Evolutionary conservation across 2,797 vertebrate genomes (phyloP), one percentile per base, ranked within the genome.

Genomic region (Rhabdophis nuchalis): DNA sequence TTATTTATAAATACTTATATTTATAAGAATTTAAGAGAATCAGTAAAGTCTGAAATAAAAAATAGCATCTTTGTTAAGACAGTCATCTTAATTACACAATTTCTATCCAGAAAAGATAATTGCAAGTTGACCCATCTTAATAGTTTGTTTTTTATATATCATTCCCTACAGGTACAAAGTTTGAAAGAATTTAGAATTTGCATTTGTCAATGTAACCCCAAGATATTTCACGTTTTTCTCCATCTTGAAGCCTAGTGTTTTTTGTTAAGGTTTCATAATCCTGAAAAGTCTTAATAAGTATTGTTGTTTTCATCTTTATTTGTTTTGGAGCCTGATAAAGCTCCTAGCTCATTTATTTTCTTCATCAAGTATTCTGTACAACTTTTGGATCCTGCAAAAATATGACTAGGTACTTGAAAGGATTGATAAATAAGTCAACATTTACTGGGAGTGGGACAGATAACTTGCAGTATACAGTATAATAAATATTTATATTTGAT

Each of bases 161-260:
- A 32, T 68, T 72, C 64, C 16, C 18, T 32, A 72, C n/a, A 18
- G 2, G 14, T 72, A 36, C n/a, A 32, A 36, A 18, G 2, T 72
- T 72, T 72, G 14, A 72, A 72, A 72, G 14, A 72, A 72, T 32
- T 72, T 72, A 72, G 64, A 72, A 32, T 72, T 18, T 72, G 64
- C 36, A 72, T 72, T 72, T 72, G 64, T 36, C 64, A 72, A 18
- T 32, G 1, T 72, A 72, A 32, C 29, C n/a, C 6, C 64, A 72
- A 36, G 14, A 72, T 72, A 72, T 72, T 32, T 18, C 64, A 72
- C 2, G 14, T 32, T 72, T 72, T 72, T 36, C 64, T 72, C 64
- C n/a, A 36, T n/a, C 2, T 72, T 72, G n/a, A 72, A 72, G n/a
- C 14, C 16, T 2, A 0, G 9, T 0, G 3, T 3, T 36, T 18